These are phyloP conservation scores for Noturus placidus DNA, from an alignment of 2,113 vertebrate species.

Conservation along the genomic window DNA sequence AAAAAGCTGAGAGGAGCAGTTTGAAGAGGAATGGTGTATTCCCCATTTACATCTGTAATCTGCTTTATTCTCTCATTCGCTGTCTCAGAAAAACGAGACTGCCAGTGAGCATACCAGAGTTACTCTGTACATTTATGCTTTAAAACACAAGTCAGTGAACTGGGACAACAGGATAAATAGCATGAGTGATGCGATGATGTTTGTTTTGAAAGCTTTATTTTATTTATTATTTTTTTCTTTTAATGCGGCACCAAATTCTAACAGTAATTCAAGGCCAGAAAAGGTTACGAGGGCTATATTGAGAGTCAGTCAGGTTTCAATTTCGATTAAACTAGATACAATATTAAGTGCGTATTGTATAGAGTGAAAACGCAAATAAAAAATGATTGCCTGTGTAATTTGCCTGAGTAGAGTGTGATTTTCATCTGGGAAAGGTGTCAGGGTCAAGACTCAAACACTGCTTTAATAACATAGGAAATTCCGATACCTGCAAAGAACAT, in stretches of 20 bases:
- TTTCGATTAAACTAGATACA: neutral
- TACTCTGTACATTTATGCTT: slow-evolving; percentile 10
- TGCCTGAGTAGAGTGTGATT: neutral
- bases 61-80: neutral
- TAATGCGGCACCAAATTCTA: neutral
- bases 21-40: neutral
- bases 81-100: neutral
- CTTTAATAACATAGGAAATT: neutral
- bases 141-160: slow-evolving; percentile 8
- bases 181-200: neutral
- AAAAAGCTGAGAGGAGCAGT: neutral
- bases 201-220: neutral
- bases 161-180: neutral
- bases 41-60: slow-evolving; percentile 8
- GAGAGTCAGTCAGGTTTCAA: neutral
- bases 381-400: slow-evolving; percentile 21
- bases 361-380: neutral
- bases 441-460: neutral
- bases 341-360: neutral
- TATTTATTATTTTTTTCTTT: neutral
- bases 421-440: neutral
- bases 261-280: neutral
- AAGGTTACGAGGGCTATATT: neutral
- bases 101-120: slow-evolving; percentile 8
- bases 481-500: neutral